Conservation (phyloP, 2,888 invertebrate genomes). For the Dasypolia templi region DNA sequence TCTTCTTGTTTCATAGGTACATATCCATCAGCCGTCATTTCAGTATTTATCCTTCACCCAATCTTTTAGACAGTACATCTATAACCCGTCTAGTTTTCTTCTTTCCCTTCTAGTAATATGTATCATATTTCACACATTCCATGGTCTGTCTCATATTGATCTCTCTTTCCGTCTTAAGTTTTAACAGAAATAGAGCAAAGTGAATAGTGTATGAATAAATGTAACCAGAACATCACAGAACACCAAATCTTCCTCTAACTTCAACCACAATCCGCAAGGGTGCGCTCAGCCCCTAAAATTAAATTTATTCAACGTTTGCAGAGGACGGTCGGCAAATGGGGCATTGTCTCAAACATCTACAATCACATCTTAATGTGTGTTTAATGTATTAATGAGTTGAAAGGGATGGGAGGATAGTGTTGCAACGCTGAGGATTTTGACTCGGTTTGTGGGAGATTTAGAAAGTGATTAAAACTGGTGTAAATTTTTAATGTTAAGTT, state of each 20-base stretch:
- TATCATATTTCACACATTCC: not conserved
- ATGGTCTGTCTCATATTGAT: not conserved
- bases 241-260: conserved; percentile 44
- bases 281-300: conserved; percentile 52
- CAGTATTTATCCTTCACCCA: not conserved
- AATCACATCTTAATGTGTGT: conserved; percentile 81
- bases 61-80: not conserved
- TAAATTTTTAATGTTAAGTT: not conserved
- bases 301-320: conserved; percentile 74
- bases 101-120: not conserved
- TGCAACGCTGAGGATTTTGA: conserved; percentile 23
- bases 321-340: conserved; percentile 78
- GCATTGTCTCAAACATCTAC: conserved; percentile 72
- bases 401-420: conserved; percentile 55
- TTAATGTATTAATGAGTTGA: conserved; percentile 84
- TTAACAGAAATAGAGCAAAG: not conserved
- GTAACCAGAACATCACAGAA: conserved; percentile 24
- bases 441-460: conserved; percentile 14
- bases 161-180: not conserved
- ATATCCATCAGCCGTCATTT: not conserved
- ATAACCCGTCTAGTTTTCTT: not conserved
- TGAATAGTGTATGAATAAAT: conserved; percentile 5
- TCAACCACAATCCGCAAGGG: conserved; percentile 50
- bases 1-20: not conserved
- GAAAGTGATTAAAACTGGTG: not conserved